Percentiles rank a stretch among this genome's conserved stretches.
phyloP scores from a whole-genome alignment of 2,888 invertebrate species.

The Tinea trinotella region DNA sequence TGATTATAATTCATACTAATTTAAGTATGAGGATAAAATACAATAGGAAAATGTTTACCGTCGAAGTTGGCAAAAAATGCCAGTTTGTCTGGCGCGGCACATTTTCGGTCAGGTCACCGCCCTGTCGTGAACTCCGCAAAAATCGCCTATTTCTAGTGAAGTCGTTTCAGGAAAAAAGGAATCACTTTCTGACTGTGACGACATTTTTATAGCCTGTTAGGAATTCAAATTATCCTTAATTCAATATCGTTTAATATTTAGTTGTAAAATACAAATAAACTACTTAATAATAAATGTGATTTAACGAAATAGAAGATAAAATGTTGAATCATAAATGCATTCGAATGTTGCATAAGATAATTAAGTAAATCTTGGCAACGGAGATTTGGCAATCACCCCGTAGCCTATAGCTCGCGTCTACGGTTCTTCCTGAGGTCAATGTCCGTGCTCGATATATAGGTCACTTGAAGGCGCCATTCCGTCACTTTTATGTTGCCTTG shows the following conservation, averaged over 20 bases:
- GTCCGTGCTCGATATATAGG: constrained; percentile 60
- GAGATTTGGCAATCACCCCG: constrained; percentile 9
- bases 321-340: neutral
- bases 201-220: neutral
- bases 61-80: neutral
- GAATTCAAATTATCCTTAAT: too few species aligned
- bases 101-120: constrained; percentile 43
- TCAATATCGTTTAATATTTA: neutral
- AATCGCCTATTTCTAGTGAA: neutral
- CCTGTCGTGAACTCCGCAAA: constrained; percentile 57
- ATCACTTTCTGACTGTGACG: neutral
- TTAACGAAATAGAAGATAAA: too few species aligned
- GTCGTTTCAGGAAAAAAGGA: neutral
- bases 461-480: constrained; percentile 60
- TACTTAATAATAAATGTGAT: too few species aligned
- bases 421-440: constrained; percentile 42
- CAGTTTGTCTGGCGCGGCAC: constrained; percentile 8
- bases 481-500: constrained; percentile 21
- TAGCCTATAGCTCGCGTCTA: neutral
- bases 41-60: neutral
- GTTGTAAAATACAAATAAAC: neutral
- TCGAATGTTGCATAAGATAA: neutral
- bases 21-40: too few species aligned
- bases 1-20: too few species aligned
- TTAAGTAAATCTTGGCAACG: constrained; percentile 1